Conservation (phyloP, 2,888 invertebrate species). For the Lampropteryx suffumata region DNA sequence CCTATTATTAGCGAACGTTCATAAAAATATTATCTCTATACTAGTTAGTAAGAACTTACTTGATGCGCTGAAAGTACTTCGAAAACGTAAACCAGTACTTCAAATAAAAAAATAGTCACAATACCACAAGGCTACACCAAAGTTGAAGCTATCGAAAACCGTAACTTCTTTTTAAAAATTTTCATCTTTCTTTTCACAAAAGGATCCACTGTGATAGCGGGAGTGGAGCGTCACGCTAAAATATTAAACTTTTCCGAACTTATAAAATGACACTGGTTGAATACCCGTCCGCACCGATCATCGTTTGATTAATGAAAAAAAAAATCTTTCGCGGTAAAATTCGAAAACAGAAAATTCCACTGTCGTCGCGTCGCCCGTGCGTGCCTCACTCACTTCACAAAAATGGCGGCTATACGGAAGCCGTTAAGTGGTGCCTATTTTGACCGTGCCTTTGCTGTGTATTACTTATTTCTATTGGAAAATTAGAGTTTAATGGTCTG, state of each 20-base stretch:
- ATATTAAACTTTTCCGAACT: conserved; percentile 27
- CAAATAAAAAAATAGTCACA: conserved; percentile 16
- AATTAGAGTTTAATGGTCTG: conserved; percentile 73
- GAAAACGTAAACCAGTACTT: conserved; percentile 10
- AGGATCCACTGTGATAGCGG: conserved; percentile 63
- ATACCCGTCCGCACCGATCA: conserved; percentile 47
- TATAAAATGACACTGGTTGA: conserved; percentile 42
- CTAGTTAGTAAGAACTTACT: conserved; percentile 6
- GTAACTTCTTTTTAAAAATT: conserved; percentile 77
- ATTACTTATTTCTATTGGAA: conserved; percentile 79
- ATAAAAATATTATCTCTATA: no score
- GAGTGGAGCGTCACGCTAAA: conserved; percentile 13
- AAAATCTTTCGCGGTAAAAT: conserved; percentile 61
- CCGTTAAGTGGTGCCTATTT: conserved; percentile 64
- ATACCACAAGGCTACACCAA: conserved; percentile 18
- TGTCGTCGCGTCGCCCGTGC: no score
- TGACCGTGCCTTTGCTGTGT: conserved; percentile 60
- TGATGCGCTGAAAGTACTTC: conserved; percentile 13
- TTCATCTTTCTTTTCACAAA: conserved; percentile 78
- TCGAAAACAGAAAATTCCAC: conserved; percentile 63
- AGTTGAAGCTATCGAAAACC: conserved; percentile 68
- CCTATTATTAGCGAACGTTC: no score
- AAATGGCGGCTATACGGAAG: conserved; percentile 62
- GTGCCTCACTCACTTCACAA: conserved; percentile 50
- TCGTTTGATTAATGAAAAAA: conserved; percentile 50